These are phyloP conservation scores for Papilio polytes DNA, from an alignment of 1,140 invertebrate genomes.

Conservation along the genomic window DNA sequence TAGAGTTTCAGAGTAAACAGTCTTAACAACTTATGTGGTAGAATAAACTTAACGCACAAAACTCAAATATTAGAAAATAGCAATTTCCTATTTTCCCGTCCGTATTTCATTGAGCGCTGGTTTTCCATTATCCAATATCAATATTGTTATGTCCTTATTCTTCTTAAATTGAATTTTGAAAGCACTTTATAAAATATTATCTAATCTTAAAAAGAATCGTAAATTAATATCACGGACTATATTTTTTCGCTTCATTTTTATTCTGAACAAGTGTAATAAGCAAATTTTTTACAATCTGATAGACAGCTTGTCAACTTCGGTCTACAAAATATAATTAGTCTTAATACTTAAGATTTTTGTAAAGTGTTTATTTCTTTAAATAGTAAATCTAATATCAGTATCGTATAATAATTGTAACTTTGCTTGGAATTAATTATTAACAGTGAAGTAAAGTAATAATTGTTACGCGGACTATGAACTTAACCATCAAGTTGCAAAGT, in stretches of 20 bases:
- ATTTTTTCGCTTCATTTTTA: background rate
- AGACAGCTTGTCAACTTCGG: background rate
- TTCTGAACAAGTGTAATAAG: background rate
- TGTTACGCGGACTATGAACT: background rate
- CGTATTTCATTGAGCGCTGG: slow-evolving; percentile 73
- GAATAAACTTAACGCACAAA: slow-evolving; percentile 47
- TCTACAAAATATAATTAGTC: background rate
- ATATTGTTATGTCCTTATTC: slow-evolving; percentile 77
- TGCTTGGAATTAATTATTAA: background rate
- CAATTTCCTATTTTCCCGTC: slow-evolving; percentile 59
- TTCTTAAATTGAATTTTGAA: slow-evolving; percentile 63
- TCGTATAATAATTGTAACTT: too few relatives aligned
- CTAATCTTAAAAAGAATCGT: slow-evolving; percentile 14
- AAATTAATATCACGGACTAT: background rate
- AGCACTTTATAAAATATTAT: slow-evolving; percentile 37
- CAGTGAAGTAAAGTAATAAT: background rate
- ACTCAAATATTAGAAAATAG: slow-evolving; percentile 65
- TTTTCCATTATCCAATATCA: slow-evolving; percentile 80
- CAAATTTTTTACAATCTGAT: background rate
- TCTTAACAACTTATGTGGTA: slow-evolving; percentile 24
- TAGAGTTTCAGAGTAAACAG: background rate
- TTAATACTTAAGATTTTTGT: background rate
- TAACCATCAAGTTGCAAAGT: slow-evolving; percentile 1
- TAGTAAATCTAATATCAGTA: too few relatives aligned
- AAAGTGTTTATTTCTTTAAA: background rate